Evolutionary conservation across 2,888 invertebrate species (phyloP).

Genomic region (Parnassius smintheus): DNA sequence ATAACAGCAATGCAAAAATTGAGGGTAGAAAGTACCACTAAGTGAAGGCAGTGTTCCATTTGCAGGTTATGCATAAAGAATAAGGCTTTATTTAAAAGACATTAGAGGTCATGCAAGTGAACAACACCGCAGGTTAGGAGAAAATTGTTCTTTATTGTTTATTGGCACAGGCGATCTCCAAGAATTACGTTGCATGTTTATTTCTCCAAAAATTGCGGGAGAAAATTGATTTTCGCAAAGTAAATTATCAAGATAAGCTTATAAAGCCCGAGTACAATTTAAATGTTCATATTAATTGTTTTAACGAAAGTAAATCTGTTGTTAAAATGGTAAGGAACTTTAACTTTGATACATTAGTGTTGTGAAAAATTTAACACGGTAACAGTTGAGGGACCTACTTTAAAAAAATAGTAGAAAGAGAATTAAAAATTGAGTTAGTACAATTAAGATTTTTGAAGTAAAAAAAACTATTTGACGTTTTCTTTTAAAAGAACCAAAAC

Average conservation of each 20-base stretch:
- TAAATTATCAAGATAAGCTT: slow-evolving; percentile 26
- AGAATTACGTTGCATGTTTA: slow-evolving; percentile 55
- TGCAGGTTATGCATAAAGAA: slow-evolving; percentile 31
- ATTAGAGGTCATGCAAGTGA: slow-evolving; percentile 9
- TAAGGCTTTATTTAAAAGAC: slow-evolving; percentile 28
- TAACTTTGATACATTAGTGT: too few species aligned
- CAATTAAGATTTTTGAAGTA: too few species aligned
- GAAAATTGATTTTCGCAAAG: slow-evolving; percentile 58
- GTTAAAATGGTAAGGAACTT: too few species aligned
- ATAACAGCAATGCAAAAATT: slow-evolving; percentile 28
- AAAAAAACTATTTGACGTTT: too few species aligned
- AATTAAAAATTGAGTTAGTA: too few species aligned
- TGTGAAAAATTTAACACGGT: too few species aligned
- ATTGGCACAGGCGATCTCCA: slow-evolving; percentile 63
- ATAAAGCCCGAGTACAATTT: slow-evolving; percentile 6
- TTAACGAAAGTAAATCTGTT: too few species aligned
- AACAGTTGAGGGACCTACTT: too few species aligned
- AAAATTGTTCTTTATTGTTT: slow-evolving; percentile 69
- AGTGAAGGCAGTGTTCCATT: slow-evolving; percentile 38
- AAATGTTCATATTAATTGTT: background rate
- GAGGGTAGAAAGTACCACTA: slow-evolving; percentile 50
- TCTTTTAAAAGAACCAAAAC: too few species aligned
- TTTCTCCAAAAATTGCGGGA: slow-evolving; percentile 55
- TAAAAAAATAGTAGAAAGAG: too few species aligned
- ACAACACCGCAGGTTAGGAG: slow-evolving; percentile 33